phyloP scores from a whole-genome alignment of 2,888 invertebrate genomes.

The Deilephila porcellus region DNA sequence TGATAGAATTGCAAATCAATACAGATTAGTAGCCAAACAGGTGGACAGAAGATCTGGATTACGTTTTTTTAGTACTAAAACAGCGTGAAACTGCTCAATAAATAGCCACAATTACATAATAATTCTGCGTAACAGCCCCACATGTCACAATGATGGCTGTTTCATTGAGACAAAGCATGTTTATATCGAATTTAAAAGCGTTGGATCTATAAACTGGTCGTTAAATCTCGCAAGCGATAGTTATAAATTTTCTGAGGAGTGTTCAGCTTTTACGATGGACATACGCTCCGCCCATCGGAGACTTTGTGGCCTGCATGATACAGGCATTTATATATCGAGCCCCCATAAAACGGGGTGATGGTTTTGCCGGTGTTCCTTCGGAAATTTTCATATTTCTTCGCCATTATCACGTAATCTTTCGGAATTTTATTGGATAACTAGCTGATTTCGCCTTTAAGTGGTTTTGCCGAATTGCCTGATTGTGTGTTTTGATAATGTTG shows the following conservation, averaged over 20 bases:
- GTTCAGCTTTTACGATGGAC: conserved; percentile 77
- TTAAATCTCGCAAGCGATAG: conserved; percentile 80
- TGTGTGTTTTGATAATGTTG: background rate
- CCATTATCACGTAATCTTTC: conserved; percentile 17
- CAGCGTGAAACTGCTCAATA: conserved; percentile 39
- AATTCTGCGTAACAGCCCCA: conserved; percentile 55
- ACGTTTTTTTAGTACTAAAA: conserved; percentile 27
- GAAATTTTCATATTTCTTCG: conserved; percentile 25
- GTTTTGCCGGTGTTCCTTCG: conserved; percentile 29
- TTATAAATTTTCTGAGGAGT: conserved; percentile 79
- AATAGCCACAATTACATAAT: conserved; percentile 54
- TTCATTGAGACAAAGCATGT: conserved; percentile 74
- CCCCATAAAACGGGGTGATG: conserved; percentile 65
- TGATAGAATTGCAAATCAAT: conserved; percentile 14
- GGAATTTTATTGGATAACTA: background rate
- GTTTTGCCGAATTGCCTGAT: background rate
- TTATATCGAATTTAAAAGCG: conserved; percentile 78
- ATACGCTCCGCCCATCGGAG: conserved; percentile 75
- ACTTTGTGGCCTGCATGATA: conserved; percentile 70
- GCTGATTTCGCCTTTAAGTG: background rate
- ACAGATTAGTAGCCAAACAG: conserved; percentile 25
- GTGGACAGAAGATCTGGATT: conserved; percentile 26
- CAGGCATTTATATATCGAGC: conserved; percentile 64
- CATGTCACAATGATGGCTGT: conserved; percentile 61
- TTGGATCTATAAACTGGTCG: conserved; percentile 81